Base-by-base conservation (phyloP, 2,888 invertebrate species). In the Drosophila phalerata region DNA sequence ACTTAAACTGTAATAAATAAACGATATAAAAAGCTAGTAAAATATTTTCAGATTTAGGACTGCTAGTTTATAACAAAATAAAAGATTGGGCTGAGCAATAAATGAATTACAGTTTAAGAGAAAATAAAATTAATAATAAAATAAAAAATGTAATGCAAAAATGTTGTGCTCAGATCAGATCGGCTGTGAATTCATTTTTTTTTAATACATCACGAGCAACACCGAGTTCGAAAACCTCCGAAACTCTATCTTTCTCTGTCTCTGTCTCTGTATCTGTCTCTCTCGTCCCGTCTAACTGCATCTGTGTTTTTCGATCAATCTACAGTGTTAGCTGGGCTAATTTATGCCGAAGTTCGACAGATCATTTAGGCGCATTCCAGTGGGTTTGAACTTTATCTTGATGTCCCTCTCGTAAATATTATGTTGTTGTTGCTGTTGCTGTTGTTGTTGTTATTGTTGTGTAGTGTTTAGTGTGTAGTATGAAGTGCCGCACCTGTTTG, bases 311-410 rank as follows among this genome's bases (percentile, higher is more conserved):
- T 62, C 53, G 48, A 34, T 57, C 49, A 40, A 30, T 45, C 60
- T 52, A 38, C 28, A 48, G 38, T n/a, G 57, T 45, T 43, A 52
- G 25, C 30, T 43, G 43, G 17, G 8, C 15, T 73, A 73, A 77
- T 67, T 72, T 73, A 73, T 72, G 73, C 48, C 28, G 17, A 51
- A 58, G 47, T 58, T 71, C 15, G 28, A 28, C 25, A 40, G n/a
- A 61, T 61, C 52, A 55, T 49, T 68, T 67, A 52, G 77, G 56
- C 60, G 30, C 60, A 68, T 60, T 47, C 45, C 66, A 32, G 32
- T 30, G 60, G 72, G 58, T 71, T 70, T 69, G 70, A 82, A 63
- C 66, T 67, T 67, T 55, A 76, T 76, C 70, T 73, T 15, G 32
- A 62, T 62, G 53, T 48, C 78, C 67, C 40, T 52, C 51, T 64